Percentiles rank a stretch among this genome's conserved stretches.
Conservation (phyloP, 2,113 vertebrate genomes). For the Chaenogobius annularis region DNA sequence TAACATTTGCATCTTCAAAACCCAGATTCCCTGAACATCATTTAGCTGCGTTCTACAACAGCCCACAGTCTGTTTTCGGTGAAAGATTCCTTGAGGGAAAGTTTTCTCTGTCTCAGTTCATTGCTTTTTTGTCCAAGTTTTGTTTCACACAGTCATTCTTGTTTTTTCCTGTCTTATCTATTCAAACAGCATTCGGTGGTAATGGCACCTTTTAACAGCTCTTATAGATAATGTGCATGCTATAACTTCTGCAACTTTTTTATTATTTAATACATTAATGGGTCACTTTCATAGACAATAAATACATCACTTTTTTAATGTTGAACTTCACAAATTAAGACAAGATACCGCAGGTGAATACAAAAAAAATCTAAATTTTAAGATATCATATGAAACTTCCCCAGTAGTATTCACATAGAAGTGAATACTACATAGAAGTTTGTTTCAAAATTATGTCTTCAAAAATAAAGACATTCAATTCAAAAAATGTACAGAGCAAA, state of each 20-base stretch:
- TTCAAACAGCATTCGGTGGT: slow-evolving; percentile 11
- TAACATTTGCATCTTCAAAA: slow-evolving; percentile 64
- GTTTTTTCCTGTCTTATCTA: slow-evolving; percentile 9
- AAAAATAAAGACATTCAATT: no score
- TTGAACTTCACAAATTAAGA: no score
- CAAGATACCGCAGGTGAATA: no score
- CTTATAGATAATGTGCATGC: slow-evolving; percentile 16
- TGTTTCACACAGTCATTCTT: slow-evolving; percentile 4
- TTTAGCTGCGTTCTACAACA: slow-evolving; percentile 12
- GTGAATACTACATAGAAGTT: no score
- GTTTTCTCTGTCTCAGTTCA: background rate
- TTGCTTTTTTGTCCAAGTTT: slow-evolving; percentile 13
- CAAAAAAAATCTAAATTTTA: no score
- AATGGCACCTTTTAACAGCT: slow-evolving; percentile 34
- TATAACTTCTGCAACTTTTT: background rate
- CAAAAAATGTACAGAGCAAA: no score
- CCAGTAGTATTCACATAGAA: no score
- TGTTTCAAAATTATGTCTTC: no score
- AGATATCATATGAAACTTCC: no score
- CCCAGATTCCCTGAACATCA: slow-evolving; percentile 32
- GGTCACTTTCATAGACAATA: no score
- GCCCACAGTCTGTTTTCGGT: slow-evolving; percentile 39
- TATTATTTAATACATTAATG: background rate
- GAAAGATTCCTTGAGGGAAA: slow-evolving; percentile 13
- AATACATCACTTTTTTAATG: background rate